Percentiles rank a stretch among this genome's conserved stretches.
Conservation (phyloP, 1,140 invertebrate genomes). For the Drosophila rhopaloa region DNA sequence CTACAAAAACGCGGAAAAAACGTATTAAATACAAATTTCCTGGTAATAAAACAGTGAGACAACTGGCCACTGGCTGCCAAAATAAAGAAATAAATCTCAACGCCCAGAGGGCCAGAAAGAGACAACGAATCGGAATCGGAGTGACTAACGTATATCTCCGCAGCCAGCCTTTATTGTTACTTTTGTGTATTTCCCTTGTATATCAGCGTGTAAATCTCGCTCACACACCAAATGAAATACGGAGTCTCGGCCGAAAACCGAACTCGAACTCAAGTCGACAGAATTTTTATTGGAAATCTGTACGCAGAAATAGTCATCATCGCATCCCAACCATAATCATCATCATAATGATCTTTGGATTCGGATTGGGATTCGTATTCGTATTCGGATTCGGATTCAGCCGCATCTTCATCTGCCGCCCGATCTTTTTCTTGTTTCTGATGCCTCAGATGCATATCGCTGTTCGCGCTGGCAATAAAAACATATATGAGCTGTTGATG, state of each 20-base stretch:
- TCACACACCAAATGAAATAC: conserved; percentile 73
- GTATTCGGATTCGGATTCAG: conserved; percentile 34
- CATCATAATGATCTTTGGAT: conserved; percentile 20
- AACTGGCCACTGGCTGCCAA: conserved; percentile 52
- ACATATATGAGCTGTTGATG: conserved; percentile 82
- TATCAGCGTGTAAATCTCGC: conserved; percentile 80
- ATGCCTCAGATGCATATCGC: conserved; percentile 76
- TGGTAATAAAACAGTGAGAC: conserved; percentile 68
- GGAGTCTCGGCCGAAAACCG: conserved; percentile 22
- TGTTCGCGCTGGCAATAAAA: conserved; percentile 73
- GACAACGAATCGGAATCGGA: conserved; percentile 11
- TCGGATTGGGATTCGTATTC: conserved; percentile 20
- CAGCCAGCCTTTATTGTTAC: conserved; percentile 52
- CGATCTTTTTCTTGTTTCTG: conserved; percentile 43
- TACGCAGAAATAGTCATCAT: conserved; percentile 79
- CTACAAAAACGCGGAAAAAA: conserved; percentile 72
- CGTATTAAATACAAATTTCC: conserved; percentile 81
- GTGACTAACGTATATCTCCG: conserved; percentile 56
- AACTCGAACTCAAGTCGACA: conserved; percentile 39
- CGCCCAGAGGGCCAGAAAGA: conserved; percentile 30
- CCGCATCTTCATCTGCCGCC: conserved; percentile 36
- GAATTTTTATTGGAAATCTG: conserved; percentile 79
- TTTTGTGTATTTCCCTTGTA: conserved; percentile 69
- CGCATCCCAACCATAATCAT: conserved; percentile 8
- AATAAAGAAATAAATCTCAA: conserved; percentile 82